Evolutionary conservation across 2,113 vertebrate genomes (phyloP), one percentile per base, ranked within the genome.

Genomic region (Ammodytes marinus): DNA sequence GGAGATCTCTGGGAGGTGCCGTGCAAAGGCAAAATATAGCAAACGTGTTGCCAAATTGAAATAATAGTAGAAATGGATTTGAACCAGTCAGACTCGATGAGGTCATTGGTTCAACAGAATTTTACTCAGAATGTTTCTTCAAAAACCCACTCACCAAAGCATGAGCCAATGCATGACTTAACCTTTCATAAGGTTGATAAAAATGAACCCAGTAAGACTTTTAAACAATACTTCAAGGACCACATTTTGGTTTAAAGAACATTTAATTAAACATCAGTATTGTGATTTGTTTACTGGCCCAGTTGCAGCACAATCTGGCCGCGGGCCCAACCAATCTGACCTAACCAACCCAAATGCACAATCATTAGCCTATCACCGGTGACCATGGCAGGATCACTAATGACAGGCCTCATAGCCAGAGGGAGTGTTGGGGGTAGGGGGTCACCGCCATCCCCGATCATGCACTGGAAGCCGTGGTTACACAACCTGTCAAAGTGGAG

Each of bases 311-410:
- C 8, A 72, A 50, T 47, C 67, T 81, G 79, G 65, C 79, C 19
- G 54, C 10, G 1, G 27, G 11, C 54, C 72, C 77, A 77, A 50
- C 77, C 63, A 55, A 83, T 86, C 13, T 14, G 35, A 77, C 58
- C 65, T 57, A 65, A 55, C 52, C 59, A 11, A 37, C 90, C 89
- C 3, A 1, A 4, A 47, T 90, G 77, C 69, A 27, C 72, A 80
- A 89, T 92, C 90, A 69, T 86, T 91, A 88, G 65, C 74, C 76
- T 64, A 82, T 90, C 82, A 57, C 45, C 89, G 86, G 74, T 92
- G 91, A 92, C 90, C 84, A 81, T 88, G 84, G 88, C 78, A 37
- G 54, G 74, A 92, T 88, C 73, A 1, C 70, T 89, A 91, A 83
- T 91, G 91, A 90, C 87, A 86, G 79, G 74, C 47, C 17, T 47